phyloP scores from a whole-genome alignment of 2,888 invertebrate species.

The Thecophora atra region DNA sequence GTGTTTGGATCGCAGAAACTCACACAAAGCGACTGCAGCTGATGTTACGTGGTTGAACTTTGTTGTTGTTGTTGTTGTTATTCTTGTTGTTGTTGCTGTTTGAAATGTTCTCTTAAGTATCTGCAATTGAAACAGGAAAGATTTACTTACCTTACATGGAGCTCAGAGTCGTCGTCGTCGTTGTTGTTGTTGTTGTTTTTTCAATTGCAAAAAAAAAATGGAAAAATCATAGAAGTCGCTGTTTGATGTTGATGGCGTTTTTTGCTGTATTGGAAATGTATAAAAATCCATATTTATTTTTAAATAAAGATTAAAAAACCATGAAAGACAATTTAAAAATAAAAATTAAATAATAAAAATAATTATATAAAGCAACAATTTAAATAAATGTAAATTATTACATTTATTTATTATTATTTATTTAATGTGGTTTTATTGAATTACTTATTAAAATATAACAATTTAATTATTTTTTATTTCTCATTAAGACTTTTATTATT shows the following conservation, averaged over 20 bases:
- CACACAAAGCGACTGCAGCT: not conserved
- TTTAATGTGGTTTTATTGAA: too few species aligned
- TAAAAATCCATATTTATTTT: too few species aligned
- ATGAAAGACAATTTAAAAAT: too few species aligned
- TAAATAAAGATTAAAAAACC: conserved; percentile 1
- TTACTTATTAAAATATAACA: too few species aligned
- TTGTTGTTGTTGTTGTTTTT: conserved; percentile 8
- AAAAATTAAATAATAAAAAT: too few species aligned
- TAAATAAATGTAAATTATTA: too few species aligned
- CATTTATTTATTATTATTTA: too few species aligned
- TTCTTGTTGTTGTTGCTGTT: not conserved
- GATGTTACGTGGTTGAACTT: not conserved
- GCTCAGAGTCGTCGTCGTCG: not conserved
- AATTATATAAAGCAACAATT: too few species aligned
- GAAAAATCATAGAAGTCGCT: not conserved
- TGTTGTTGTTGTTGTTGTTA: conserved; percentile 6
- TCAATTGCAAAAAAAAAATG: not conserved
- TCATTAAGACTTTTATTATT: not conserved
- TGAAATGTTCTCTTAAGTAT: not conserved
- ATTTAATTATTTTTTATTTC: not conserved
- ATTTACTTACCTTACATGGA: conserved; percentile 20
- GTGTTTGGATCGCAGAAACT: not conserved
- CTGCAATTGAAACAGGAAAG: conserved; percentile 5
- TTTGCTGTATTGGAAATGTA: too few species aligned
- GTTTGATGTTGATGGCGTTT: not conserved